Base-by-base conservation (phyloP, 2,113 vertebrate species). In the Carassius gibelio region DNA sequence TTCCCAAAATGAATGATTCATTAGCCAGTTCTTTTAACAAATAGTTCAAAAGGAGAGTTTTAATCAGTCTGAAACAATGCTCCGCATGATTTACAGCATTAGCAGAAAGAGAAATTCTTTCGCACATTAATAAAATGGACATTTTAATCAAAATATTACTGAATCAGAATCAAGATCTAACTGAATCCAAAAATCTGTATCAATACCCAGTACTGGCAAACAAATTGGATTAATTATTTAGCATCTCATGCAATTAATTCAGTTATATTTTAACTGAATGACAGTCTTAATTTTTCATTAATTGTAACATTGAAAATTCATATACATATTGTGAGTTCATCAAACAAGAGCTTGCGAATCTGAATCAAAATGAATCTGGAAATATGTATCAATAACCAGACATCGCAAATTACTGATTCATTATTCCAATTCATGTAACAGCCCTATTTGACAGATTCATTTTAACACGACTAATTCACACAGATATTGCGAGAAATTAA, bases 381-480 rank as follows among this genome's bases (percentile, higher is more conserved):
- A 76, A 30, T 17, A 2, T 55, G 14, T 75, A 75, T 75, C 7
- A 75, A 26, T 55, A 76, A 8, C 48, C 42, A 14, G 23, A n/a
- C 23, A 0, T 2, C 0, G 48, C 48, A 55, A 55, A 8, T 34
- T 17, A 55, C 45, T 55, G 3, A 52, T 52, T 52, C 30, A 75
- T 55, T 55, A 42, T 42, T 42, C 38, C 36, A 38, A 42, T 42
- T 42, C 38, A 42, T 42, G 38, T 7, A 42, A 75, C 42, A 14
- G 8, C 23, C 13, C 45, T 50, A 48, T 45, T 15, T 75, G 72
- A 75, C 72, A 75, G 42, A 4, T 76, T 45, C 0, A 23, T 72
- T 50, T 62, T 7, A 30, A 52, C 14, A 30, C 71, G 8, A 48
- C 62, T 87, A 62, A 62, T 48, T 87, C n/a, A 62, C 55, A 78